Base-by-base conservation (phyloP, 1,140 invertebrate genomes). In the Polypedilum vanderplanki region DNA sequence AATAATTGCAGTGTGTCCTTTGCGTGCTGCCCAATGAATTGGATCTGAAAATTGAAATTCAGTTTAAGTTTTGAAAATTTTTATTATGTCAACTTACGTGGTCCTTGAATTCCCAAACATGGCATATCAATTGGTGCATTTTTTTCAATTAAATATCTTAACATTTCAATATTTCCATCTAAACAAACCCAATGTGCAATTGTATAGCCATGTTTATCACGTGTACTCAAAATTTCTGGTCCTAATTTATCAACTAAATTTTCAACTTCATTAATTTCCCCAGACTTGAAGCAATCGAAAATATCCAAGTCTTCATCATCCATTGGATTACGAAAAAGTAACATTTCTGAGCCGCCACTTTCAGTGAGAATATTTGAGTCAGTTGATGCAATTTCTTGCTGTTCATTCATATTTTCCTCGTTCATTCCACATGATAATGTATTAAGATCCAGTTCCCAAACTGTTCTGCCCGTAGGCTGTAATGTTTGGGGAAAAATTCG, bases 141-240 rank as follows among this genome's bases (percentile, higher is more conserved):
- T 75, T 89, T 85, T 79, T 95, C 93, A 12, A 96, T 89, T 70
- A 97, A 86, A 79, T 93, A 93, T 10, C 92, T 85, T 90, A 92
- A 92, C 67, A 93, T 88, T 81, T 93, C 90, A 12, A 92, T 88
- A 78, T 92, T 92, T 15, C 94, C 94, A 80, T 95, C 93, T 8
- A 96, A 83, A 24, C 93, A 93, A 10, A 92, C 93, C 94, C 94
- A 96, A 82, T 96, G 94, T 10, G 93, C 93, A 3, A 93, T 92
- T 0, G 94, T 96, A 80, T 96, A 95, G 17, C 94, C 94, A 85
- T 95, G 94, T 79, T 94, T 91, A 82, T 96, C 94, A 40, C 93
- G 85, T 0, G 90, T 89, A 73, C 88, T 88, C 24, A 94, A 80
- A 73, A 90, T 87, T 82, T 89, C 90, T 7, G 88, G 83, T 0